phyloP scores from a whole-genome alignment of 2,797 vertebrate species.

The Loriculus beryllinus region DNA sequence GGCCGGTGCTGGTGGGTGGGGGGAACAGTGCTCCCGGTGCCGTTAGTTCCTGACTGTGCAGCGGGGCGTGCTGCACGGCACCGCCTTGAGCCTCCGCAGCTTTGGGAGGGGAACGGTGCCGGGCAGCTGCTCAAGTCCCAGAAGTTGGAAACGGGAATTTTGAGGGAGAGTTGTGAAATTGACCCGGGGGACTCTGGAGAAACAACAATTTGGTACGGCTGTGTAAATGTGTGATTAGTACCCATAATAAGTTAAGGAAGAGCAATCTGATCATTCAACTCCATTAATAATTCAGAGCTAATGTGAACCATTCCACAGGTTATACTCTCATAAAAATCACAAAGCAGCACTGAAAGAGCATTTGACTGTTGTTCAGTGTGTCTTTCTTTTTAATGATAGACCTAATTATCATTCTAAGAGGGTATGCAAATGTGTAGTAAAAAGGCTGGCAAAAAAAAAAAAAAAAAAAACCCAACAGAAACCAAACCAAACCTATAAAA shows the following conservation, averaged over 20 bases:
- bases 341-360: neutral
- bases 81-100: neutral
- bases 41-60: fast-evolving
- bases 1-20: neutral
- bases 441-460: neutral
- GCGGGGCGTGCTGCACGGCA: neutral
- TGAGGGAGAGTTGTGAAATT: neutral
- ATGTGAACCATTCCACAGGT: constrained; percentile 18
- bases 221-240: neutral
- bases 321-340: neutral
- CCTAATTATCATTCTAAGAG: neutral
- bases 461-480: too few relatives aligned
- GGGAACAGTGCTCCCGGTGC: fast-evolving
- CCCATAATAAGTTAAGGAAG: neutral
- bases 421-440: neutral
- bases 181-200: neutral
- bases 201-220: neutral
- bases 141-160: neutral
- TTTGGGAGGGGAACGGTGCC: fast-evolving
- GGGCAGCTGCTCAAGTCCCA: neutral
- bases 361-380: neutral
- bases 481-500: neutral
- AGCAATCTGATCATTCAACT: neutral
- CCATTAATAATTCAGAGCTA: neutral
- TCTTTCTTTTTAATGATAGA: neutral